Base-by-base conservation (phyloP, 2,888 invertebrate species). In the Dichetophora obliterata region DNA sequence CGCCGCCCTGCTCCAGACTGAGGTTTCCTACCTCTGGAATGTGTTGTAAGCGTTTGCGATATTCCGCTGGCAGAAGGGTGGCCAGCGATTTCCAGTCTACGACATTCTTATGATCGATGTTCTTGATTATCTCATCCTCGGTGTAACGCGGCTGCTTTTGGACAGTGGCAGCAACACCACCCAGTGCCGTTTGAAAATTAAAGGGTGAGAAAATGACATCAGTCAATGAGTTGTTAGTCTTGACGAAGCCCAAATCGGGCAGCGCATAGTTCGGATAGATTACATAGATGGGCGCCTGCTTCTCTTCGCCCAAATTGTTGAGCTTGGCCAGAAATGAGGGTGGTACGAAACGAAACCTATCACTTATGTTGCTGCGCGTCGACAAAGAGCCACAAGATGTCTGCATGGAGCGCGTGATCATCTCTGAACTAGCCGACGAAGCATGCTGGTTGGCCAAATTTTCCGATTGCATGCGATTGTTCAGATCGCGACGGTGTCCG, bases 61-160 rank as follows among this genome's bases (percentile, higher is more conserved):
- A 96, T 88, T 98, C 96, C 81, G 92, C 91, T 4, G 98, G 98
- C 80, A 98, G 90, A 69, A 98, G 91, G 82, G 97, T 94, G 4
- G 95, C 96, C 72, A 98, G 90, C 0, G 97, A 97, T 84, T 96
- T 96, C 98, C 98, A 98, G 88, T 98, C 98, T 86, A 94, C 93
- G 9, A 98, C 94, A 86, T 97, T 97, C 59, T 93, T 92, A 80
- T 96, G 93, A 74, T 95, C 95, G 88, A 94, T 93, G 85, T 94
- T 94, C 86, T 94, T 93, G 54, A 97, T 89, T 79, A 93, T 92
- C 89, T 96, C 96, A 71, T 96, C 91, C 85, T 97, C 96, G 71
- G 80, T 84, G 68, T 81, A 82, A 37, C 83, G 86, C 74, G 86
- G 85, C 79, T 85, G 85, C 5, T 82, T 78, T 14, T 78, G 77